Percentiles rank a stretch among this genome's conserved stretches.
These are phyloP conservation scores for Triplophysa yarkandensis DNA, from an alignment of 2,797 vertebrate species.

Conservation along the genomic window DNA sequence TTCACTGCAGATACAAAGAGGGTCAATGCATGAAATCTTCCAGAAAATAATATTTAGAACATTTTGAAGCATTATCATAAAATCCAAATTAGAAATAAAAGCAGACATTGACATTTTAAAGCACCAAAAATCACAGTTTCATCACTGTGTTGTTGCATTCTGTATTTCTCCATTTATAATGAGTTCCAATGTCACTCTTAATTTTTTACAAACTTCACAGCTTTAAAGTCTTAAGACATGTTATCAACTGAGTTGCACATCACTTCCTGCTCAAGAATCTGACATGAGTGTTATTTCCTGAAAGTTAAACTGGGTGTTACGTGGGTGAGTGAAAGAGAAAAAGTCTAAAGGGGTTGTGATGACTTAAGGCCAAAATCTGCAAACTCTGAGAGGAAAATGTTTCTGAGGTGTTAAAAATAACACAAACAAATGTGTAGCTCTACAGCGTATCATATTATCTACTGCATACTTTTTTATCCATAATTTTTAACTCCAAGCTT, in stretches of 20 bases:
- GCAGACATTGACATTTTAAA: no score
- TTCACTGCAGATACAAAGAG: not conserved
- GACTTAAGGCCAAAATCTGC: constrained; percentile 12
- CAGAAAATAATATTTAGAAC: no score
- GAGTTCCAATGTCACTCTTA: no score
- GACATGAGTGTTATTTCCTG: constrained; percentile 42
- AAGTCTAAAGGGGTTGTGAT: constrained; percentile 26
- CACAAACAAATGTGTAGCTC: no score
- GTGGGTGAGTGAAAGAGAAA: constrained; percentile 34
- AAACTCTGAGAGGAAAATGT: not conserved
- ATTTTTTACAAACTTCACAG: not conserved
- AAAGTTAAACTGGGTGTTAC: constrained; percentile 2
- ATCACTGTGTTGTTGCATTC: not conserved
- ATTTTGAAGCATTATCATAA: no score
- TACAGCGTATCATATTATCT: no score
- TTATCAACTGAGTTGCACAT: constrained; percentile 21
- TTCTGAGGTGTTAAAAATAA: no score
- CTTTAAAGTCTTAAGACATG: not conserved
- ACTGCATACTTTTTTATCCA: no score
- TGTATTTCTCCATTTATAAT: no score
- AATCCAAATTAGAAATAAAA: no score
- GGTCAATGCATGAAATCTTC: not conserved
- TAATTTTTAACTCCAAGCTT: no score
- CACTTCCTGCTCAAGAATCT: constrained; percentile 45
- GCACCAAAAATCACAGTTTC: not conserved